Conservation (phyloP, 2,797 vertebrate species). For the Oreochromis grahami region DNA sequence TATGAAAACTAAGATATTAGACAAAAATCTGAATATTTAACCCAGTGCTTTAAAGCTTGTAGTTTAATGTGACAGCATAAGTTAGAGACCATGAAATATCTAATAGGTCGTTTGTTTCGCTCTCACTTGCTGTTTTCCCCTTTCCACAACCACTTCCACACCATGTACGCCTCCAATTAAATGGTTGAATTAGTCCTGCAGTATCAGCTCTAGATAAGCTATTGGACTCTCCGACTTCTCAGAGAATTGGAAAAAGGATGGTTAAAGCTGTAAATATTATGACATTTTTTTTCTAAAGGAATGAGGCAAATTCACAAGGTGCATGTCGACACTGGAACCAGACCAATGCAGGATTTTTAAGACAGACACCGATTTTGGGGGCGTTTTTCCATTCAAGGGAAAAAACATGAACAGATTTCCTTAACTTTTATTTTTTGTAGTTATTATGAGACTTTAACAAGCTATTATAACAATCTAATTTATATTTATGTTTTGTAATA, state of each 20-base stretch:
- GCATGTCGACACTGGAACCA: background rate
- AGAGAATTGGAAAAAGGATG: slow-evolving; percentile 3
- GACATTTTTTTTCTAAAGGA: background rate
- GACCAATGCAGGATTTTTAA: background rate
- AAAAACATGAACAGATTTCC: background rate
- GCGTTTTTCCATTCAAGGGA: background rate
- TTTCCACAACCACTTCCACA: background rate
- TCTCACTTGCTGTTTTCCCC: background rate
- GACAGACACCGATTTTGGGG: no score
- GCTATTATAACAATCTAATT: background rate
- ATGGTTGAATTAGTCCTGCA: slow-evolving; percentile 53
- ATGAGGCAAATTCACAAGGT: background rate
- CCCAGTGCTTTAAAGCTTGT: background rate
- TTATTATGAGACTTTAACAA: background rate
- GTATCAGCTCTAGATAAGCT: slow-evolving; percentile 39
- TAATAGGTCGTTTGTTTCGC: slow-evolving; percentile 4
- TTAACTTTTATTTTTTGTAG: background rate
- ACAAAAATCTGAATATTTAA: background rate
- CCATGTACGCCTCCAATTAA: slow-evolving; percentile 49
- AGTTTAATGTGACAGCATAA: slow-evolving; percentile 8
- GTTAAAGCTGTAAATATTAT: background rate
- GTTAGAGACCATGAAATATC: background rate
- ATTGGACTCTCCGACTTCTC: slow-evolving; percentile 26
- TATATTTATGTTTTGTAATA: background rate
- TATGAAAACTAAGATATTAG: background rate